Base-by-base conservation (phyloP, 2,113 vertebrate genomes). In the Scopus umbretta region DNA sequence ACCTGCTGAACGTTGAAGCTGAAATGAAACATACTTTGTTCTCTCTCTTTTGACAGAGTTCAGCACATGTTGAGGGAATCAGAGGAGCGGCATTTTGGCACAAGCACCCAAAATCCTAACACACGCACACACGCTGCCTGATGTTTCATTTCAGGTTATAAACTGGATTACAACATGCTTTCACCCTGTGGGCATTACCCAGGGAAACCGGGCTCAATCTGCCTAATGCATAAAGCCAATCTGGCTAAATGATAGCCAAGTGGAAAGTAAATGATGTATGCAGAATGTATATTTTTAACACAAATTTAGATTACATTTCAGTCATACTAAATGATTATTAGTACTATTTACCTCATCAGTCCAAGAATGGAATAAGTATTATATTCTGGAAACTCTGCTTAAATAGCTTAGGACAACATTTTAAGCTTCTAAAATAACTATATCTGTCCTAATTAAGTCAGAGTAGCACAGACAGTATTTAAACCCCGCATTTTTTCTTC, bases 151-250 rank as follows among this genome's bases (percentile, higher is more conserved):
- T 94, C 59, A 86, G 55, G 45, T 95, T 94, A 83, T 90, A 92
- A 96, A 89, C 88, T 91, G 94, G 88, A 94, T 97, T 95, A 96
- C 95, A 95, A 87, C 74, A 76, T 96, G 78, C 71, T 88, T 94
- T 92, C 4, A 11, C 38, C 81, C 56, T 66, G 15, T 76, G 73
- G 58, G 73, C 53, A 80, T 82, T 95, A 75, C 62, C 95, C 72
- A 42, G 94, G 86, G 91, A 97, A 97, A 95, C 80, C 49, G 61
- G 73, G 40, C 83, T 91, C 65, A 63, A 63, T 68, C 66, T 85
- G 78, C 15, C 36, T 38, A n/a, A 43, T 80, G 70, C 55, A 55
- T 73, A 65, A 92, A 96, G 34, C 52, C 66, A 22, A 70, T 80
- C 25, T 92, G 66, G 45, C 63, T 65, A 73, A 94, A 73, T 42